Evolutionary conservation across 1,140 invertebrate genomes (phyloP).

Genomic region (Leptinotarsa defecta): DNA sequence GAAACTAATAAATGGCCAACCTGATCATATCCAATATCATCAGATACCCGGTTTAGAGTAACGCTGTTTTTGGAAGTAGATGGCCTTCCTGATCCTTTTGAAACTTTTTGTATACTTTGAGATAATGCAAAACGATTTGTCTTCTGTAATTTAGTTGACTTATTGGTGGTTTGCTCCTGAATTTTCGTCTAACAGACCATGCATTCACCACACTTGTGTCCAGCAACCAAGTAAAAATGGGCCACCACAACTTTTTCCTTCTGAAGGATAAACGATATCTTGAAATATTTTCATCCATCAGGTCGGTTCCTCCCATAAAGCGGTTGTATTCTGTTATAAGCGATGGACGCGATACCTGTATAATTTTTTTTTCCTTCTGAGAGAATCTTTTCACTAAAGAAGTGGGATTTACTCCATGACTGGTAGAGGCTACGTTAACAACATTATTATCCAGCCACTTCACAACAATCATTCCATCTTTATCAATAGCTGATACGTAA

Average conservation of each 20-base stretch:
- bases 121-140: conserved; percentile 16
- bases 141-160: conserved; percentile 17
- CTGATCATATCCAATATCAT: too few species aligned
- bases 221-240: too few species aligned
- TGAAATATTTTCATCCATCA: conserved; percentile 1
- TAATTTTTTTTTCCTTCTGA: not conserved
- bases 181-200: conserved; percentile 11
- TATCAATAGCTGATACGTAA: too few species aligned
- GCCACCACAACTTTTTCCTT: too few species aligned
- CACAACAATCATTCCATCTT: too few species aligned
- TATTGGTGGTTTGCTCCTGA: conserved; percentile 16
- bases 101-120: not conserved
- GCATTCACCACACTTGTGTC: too few species aligned
- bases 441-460: too few species aligned
- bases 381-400: conserved; percentile 9
- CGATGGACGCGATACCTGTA: not conserved
- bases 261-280: not conserved
- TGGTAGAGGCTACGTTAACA: too few species aligned
- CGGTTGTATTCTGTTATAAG: not conserved
- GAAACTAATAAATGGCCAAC: too few species aligned
- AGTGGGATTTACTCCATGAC: not conserved
- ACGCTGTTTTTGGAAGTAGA: too few species aligned
- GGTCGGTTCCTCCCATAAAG: conserved; percentile 8
- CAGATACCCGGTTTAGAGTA: too few species aligned
- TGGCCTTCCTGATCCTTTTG: too few species aligned